Evolutionary conservation across 2,113 vertebrate genomes (phyloP).

Genomic region (Mesitornis unicolor): DNA sequence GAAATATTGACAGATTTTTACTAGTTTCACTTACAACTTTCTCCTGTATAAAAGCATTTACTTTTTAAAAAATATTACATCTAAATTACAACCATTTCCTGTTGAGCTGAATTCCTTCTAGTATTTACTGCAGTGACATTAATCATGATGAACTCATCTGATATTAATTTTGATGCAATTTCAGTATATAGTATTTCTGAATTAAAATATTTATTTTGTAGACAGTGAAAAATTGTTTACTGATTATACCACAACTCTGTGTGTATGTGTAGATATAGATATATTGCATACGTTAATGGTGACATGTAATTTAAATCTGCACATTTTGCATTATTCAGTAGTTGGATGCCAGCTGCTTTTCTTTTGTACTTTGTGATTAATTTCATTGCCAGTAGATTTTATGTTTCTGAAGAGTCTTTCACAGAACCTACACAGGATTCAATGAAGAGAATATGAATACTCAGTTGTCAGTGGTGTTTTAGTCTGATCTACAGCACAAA

Average conservation of each 20-base stretch:
- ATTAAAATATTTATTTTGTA: slow-evolving; percentile 63
- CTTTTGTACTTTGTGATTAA: slow-evolving; percentile 74
- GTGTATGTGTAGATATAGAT: slow-evolving; percentile 42
- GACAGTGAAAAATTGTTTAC: slow-evolving; percentile 70
- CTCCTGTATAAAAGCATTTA: neutral
- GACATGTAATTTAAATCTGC: slow-evolving; percentile 69
- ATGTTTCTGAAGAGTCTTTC: slow-evolving; percentile 69
- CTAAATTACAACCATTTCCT: neutral
- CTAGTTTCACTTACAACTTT: neutral
- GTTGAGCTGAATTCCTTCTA: neutral
- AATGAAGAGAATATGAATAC: slow-evolving; percentile 52
- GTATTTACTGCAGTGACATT: slow-evolving; percentile 14
- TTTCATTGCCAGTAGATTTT: slow-evolving; percentile 74
- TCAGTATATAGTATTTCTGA: slow-evolving; percentile 35
- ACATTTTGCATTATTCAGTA: slow-evolving; percentile 69
- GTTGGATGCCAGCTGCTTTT: slow-evolving; percentile 70
- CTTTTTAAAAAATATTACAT: neutral
- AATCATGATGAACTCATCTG: slow-evolving; percentile 46
- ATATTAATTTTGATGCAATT: slow-evolving; percentile 53
- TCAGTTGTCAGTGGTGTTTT: slow-evolving; percentile 49
- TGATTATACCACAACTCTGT: slow-evolving; percentile 29
- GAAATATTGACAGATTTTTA: neutral
- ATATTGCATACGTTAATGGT: slow-evolving; percentile 54
- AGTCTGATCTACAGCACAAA: slow-evolving; percentile 50
- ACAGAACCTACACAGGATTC: slow-evolving; percentile 51